Evolutionary conservation across 2,113 vertebrate genomes (phyloP), one percentile per base, ranked within the genome.

Genomic region (Oreochromis spilurus): DNA sequence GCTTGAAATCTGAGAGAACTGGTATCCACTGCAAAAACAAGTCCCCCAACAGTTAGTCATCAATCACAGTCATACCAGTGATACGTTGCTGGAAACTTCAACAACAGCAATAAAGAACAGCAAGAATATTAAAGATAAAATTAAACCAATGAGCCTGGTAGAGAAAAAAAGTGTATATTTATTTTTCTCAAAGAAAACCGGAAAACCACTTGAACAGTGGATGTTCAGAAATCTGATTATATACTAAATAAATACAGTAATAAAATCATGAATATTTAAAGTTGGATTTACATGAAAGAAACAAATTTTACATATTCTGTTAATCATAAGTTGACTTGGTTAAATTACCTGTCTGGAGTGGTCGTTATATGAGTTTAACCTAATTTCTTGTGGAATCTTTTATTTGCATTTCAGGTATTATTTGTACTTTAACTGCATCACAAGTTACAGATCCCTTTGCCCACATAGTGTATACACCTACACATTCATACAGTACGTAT

Each of bases 1-100:
- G 94, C 90, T 95, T 96, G 94, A 99, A 98, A 85, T 99, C 97
- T 6, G 95, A 96, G 84, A 99, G 95, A 34, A 99, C 95, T 19
- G 96, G 95, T 80, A 97, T 90, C 98, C 98, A 99, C 98, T 98
- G 94, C 1, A 91, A 92, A 84, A 75, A 67, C 45, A 77, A 50
- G 72, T 52, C 45, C 45, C 72, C 45, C 43, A 50, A 52, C 16
- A 52, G 72, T 77, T 77, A 77, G 45, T 50, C 10, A 52, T 52
- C 72, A 77, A 50, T 52, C 72, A 52, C 16, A 75, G 43, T 29
- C 24, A 50, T 12, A n/a, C 0, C 45, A 31, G 43, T 1, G 43
- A 31, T 7, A 77, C 16, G 0, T 19, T 48, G 0, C 24, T 19
- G 70, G 26, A 77, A 50, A 0, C 43, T 31, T 77, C 7, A n/a